A percentile compares a stretch with the other conserved stretches of the same genome.
Conservation (phyloP, 2,888 invertebrate genomes). For the Epirrhoe alternata region DNA sequence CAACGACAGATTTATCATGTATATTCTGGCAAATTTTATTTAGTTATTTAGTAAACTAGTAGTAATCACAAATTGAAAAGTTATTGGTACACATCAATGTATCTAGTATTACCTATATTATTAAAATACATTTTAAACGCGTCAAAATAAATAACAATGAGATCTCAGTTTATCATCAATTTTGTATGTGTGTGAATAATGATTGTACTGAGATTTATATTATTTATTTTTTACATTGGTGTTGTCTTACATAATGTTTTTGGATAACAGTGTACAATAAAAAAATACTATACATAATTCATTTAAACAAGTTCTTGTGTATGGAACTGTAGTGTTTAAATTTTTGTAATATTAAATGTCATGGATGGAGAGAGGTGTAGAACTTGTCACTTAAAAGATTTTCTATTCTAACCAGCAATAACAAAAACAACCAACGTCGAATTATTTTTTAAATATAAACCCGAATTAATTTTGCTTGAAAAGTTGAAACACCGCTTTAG, state of each 20-base stretch:
- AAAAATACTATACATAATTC: neutral
- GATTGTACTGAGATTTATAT: constrained; percentile 9
- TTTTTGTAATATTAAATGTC: neutral
- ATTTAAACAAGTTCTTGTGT: neutral
- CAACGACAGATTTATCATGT: neutral
- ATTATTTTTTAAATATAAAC: neutral
- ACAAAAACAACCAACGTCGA: neutral
- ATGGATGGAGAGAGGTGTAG: neutral
- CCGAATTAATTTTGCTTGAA: neutral
- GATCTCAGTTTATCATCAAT: constrained; percentile 1
- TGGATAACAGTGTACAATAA: constrained; percentile 19
- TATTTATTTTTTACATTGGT: constrained; percentile 29
- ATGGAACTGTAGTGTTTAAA: neutral
- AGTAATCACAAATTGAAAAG: neutral
- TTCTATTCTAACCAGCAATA: neutral
- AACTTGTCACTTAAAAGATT: neutral
- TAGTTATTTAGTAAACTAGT: neutral
- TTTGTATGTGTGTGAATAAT: neutral
- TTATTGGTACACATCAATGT: neutral
- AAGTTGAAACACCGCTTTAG: neutral
- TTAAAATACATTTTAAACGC: constrained; percentile 3
- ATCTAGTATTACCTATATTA: neutral
- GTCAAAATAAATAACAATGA: constrained; percentile 28
- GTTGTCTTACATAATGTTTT: constrained; percentile 33
- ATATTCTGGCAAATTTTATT: neutral